A percentile compares a stretch with the other conserved stretches of the same genome.
Evolutionary conservation across 1,140 invertebrate genomes (phyloP).

Genomic region (Mylabris phalerata): DNA sequence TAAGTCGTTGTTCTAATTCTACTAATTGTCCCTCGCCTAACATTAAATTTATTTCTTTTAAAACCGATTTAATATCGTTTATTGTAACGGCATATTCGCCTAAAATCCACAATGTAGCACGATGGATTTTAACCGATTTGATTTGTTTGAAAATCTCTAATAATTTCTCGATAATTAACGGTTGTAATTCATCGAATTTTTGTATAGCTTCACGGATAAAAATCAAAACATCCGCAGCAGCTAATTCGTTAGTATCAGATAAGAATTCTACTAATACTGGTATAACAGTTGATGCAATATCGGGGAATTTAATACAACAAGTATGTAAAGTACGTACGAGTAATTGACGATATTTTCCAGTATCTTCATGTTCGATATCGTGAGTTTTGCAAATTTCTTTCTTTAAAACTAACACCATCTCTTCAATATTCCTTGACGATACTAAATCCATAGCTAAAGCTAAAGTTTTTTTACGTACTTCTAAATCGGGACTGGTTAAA

Average conservation of each 20-base stretch:
- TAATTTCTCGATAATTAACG: conserved; percentile 74
- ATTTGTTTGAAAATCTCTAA: conserved; percentile 79
- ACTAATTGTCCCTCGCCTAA: conserved; percentile 86
- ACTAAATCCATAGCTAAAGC: conserved; percentile 86
- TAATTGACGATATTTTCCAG: conserved; percentile 91
- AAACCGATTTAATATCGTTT: conserved; percentile 73
- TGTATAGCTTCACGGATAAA: conserved; percentile 94
- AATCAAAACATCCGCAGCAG: conserved; percentile 88
- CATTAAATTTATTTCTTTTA: conserved; percentile 66
- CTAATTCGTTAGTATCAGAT: conserved; percentile 89
- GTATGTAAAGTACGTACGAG: conserved; percentile 91
- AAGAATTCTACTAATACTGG: conserved; percentile 94
- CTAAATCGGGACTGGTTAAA: conserved; percentile 86
- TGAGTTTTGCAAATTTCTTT: conserved; percentile 92
- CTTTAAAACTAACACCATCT: conserved; percentile 90
- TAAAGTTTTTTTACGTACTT: conserved; percentile 84
- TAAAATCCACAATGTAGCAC: conserved; percentile 95
- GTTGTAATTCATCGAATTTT: conserved; percentile 75
- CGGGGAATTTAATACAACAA: conserved; percentile 96
- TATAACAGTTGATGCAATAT: conserved; percentile 89
- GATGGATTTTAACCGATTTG: conserved; percentile 78
- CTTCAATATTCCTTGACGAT: conserved; percentile 88
- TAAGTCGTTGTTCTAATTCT: conserved; percentile 75
- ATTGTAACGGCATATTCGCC: conserved; percentile 85
- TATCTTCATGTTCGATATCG: conserved; percentile 90